phyloP scores from a whole-genome alignment of 2,797 vertebrate genomes.

The Acrossocheilus wenchowensis region DNA sequence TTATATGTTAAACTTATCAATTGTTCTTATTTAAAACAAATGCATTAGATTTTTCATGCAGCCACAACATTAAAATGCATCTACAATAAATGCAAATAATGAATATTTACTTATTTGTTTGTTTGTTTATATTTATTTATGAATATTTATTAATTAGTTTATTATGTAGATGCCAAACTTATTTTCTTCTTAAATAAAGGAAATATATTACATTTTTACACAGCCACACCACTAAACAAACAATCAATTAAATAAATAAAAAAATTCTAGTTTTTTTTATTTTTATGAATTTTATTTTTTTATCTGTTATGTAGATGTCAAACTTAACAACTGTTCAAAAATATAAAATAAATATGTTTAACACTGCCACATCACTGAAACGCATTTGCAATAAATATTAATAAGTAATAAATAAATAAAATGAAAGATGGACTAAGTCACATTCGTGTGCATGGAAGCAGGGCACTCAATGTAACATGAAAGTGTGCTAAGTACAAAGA shows the following conservation, averaged over 20 bases:
- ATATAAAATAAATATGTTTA: not conserved
- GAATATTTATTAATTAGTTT: not conserved
- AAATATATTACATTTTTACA: not conserved
- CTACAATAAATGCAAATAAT: not conserved
- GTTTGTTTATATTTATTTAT: not conserved
- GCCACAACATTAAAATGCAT: not conserved
- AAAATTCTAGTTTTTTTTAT: not conserved
- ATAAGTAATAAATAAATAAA: not conserved
- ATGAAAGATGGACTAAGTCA: not conserved
- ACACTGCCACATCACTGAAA: not conserved
- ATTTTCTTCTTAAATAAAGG: not conserved
- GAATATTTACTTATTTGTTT: not conserved
- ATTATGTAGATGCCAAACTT: not conserved
- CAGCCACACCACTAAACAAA: not conserved
- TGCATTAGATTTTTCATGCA: not conserved
- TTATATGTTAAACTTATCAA: not conserved
- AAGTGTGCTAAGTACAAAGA: not conserved
- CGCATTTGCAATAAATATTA: not conserved
- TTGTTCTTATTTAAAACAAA: slow-evolving; percentile 6
- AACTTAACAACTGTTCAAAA: not conserved
- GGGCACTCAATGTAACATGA: not conserved
- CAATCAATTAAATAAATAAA: not conserved
- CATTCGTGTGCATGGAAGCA: not conserved
- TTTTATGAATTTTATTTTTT: not conserved
- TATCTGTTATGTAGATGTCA: not conserved